phyloP scores from a whole-genome alignment of 2,888 invertebrate genomes.

The Heliconius sara region DNA sequence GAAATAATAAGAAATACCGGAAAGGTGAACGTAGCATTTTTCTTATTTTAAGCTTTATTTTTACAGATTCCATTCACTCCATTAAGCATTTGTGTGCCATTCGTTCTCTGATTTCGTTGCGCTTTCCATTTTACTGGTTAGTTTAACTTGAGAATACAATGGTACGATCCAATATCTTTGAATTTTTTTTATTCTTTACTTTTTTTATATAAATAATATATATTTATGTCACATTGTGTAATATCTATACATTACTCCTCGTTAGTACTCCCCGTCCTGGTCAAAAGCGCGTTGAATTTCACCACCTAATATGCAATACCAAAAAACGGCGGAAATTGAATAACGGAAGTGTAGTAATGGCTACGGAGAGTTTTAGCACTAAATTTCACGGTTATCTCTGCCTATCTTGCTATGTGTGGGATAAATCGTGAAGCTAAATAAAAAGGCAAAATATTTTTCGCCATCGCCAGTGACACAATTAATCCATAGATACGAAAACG shows the following conservation, averaged over 20 bases:
- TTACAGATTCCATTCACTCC: slow-evolving; percentile 21
- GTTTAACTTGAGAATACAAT: slow-evolving; percentile 15
- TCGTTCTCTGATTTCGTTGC: slow-evolving; percentile 16
- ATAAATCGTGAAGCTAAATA: too few relatives aligned
- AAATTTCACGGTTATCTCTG: too few relatives aligned
- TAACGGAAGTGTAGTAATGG: too few relatives aligned
- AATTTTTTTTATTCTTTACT: not conserved
- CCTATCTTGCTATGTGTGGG: too few relatives aligned
- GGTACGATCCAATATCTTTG: not conserved
- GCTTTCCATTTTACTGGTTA: slow-evolving; percentile 15
- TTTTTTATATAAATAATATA: not conserved
- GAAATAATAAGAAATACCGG: not conserved
- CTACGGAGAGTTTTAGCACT: too few relatives aligned
- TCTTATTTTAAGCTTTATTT: slow-evolving; percentile 16
- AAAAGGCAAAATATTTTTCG: slow-evolving; percentile 9
- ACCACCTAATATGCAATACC: too few relatives aligned
- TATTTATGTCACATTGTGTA: too few relatives aligned
- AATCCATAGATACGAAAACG: slow-evolving; percentile 28
- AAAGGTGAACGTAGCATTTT: not conserved
- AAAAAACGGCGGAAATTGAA: too few relatives aligned
- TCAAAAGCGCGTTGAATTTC: too few relatives aligned
- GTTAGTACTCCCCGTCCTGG: too few relatives aligned
- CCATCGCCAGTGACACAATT: slow-evolving; percentile 9
- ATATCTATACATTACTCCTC: too few relatives aligned
- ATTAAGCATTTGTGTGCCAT: slow-evolving; percentile 20